phyloP scores from a whole-genome alignment of 2,888 invertebrate species.

The Balanococcus diminutus region DNA sequence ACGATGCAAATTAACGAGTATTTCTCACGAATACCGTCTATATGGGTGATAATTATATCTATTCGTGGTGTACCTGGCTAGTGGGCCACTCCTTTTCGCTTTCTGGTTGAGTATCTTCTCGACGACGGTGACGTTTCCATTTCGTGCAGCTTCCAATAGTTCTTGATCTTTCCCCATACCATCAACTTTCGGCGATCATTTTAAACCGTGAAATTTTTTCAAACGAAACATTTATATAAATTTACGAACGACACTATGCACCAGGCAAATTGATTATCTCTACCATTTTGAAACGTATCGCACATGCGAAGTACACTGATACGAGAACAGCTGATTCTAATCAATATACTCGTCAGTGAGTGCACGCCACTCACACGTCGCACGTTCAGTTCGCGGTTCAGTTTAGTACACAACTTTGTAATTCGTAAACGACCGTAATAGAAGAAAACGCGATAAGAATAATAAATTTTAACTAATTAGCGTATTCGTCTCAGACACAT shows the following conservation, averaged over 20 bases:
- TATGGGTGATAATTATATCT: neutral
- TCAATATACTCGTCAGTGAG: slow-evolving; percentile 31
- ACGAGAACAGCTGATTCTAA: slow-evolving; percentile 54
- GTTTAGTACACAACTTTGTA: neutral
- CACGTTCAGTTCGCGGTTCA: neutral
- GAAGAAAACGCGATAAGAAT: slow-evolving; percentile 13
- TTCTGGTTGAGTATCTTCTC: slow-evolving; percentile 89
- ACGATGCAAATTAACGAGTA: neutral
- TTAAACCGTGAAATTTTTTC: neutral
- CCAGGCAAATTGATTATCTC: slow-evolving; percentile 50
- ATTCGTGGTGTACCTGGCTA: slow-evolving; percentile 76
- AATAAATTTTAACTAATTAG: slow-evolving; percentile 13
- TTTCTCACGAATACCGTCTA: neutral
- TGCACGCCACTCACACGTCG: neutral
- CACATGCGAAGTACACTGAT: slow-evolving; percentile 55
- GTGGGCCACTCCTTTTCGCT: slow-evolving; percentile 89
- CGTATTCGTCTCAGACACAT: neutral
- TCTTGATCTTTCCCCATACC: slow-evolving; percentile 96
- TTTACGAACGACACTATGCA: slow-evolving; percentile 5
- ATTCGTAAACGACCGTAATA: slow-evolving; percentile 20
- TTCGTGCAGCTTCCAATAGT: slow-evolving; percentile 91
- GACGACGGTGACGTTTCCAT: slow-evolving; percentile 85
- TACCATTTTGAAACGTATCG: slow-evolving; percentile 54
- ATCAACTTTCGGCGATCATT: slow-evolving; percentile 13
- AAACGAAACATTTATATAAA: neutral